Evolutionary conservation across 2,797 vertebrate species (phyloP), one percentile per base, ranked within the genome.

Genomic region (Chelonia mydas): DNA sequence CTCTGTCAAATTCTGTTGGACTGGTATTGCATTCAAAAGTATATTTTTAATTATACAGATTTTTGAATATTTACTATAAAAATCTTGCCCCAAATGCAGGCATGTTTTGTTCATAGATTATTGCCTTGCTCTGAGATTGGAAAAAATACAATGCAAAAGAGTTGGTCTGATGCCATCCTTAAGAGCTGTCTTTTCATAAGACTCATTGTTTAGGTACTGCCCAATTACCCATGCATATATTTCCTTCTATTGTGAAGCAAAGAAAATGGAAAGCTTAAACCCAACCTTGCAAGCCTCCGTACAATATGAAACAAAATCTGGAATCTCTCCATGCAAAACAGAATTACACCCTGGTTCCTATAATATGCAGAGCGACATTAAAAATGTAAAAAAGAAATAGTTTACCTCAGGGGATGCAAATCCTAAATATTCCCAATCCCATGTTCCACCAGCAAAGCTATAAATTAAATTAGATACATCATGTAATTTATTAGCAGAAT

Each of bases 381-480:
- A 94, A 94, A 94, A 88, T 84, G 50, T 47, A 9, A 7, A 93
- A 45, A 95, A 90, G 27, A 95, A 97, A 97, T 95, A 97, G 94
- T 98, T 98, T 99, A 99, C 99, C 99, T 99, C 99, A 0, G 99
- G 99, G 90, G 99, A 99, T 96, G 99, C 99, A 97, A 99, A 99
- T 98, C 99, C 99, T 97, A 99, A 99, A 98, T 99, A 99, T 93
- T 99, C 99, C 99, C 99, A 99, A 98, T 99, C 99, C 99, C 99
- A 99, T 3, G 99, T 99, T 98, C 99, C 99, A 93, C 99, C 99
- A 97, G 99, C 99, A 98, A 99, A 99, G 98, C 99, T 99, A 98
- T 86, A 98, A 98, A 98, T 97, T 93, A 96, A 97, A 95, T 94
- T 94, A 97, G 95, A 98, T 54, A 97, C 1, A 97, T 41, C 92